These are phyloP conservation scores for Vesta saturnalis DNA, from an alignment of 2,888 invertebrate species.

Conservation along the genomic window DNA sequence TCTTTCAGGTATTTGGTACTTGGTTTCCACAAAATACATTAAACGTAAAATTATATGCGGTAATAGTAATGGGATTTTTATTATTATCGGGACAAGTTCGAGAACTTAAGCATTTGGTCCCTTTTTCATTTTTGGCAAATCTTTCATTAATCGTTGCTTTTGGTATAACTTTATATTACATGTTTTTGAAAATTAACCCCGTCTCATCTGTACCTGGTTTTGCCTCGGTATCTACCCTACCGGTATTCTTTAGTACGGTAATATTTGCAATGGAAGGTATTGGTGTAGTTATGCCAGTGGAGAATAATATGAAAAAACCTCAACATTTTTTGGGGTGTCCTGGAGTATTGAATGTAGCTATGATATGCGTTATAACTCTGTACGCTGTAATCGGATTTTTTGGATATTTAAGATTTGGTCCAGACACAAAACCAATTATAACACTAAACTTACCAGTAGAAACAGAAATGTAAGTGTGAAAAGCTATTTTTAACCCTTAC, in stretches of 20 bases:
- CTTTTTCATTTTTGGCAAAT: slow-evolving; percentile 90
- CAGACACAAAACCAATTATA: slow-evolving; percentile 76
- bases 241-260: slow-evolving; percentile 93
- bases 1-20: slow-evolving; percentile 67
- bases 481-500: neutral
- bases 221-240: slow-evolving; percentile 71
- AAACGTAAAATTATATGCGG: slow-evolving; percentile 70
- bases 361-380: slow-evolving; percentile 81
- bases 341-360: slow-evolving; percentile 88
- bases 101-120: slow-evolving; percentile 84
- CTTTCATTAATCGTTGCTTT: slow-evolving; percentile 78
- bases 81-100: slow-evolving; percentile 78
- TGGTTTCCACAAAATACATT: slow-evolving; percentile 66
- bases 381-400: slow-evolving; percentile 90
- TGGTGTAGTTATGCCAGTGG: slow-evolving; percentile 93
- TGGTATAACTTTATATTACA: slow-evolving; percentile 83
- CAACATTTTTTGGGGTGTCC: slow-evolving; percentile 82
- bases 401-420: slow-evolving; percentile 88
- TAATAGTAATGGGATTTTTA: slow-evolving; percentile 74
- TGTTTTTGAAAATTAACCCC: slow-evolving; percentile 69
- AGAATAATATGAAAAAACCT: slow-evolving; percentile 90
- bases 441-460: slow-evolving; percentile 83
- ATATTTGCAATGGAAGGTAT: slow-evolving; percentile 99
- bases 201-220: slow-evolving; percentile 64
- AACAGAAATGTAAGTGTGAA: slow-evolving; percentile 69